Evolutionary conservation across 2,797 vertebrate genomes (phyloP).

Genomic region (Chaenodraco wilsoni): DNA sequence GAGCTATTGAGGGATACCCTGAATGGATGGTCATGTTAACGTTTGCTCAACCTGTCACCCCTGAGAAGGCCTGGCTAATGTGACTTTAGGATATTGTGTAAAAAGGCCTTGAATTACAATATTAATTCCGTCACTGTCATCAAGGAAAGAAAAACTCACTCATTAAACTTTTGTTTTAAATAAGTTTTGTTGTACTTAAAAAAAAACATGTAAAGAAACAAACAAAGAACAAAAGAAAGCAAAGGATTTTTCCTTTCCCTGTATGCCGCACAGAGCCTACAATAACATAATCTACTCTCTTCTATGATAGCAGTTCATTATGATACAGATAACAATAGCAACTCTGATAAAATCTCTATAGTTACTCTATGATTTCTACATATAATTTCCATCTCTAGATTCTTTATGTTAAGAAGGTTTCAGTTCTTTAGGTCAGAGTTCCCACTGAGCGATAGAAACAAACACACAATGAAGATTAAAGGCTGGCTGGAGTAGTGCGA

Average conservation of each 20-base stretch:
- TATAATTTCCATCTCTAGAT: constrained; percentile 81
- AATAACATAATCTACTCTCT: constrained; percentile 67
- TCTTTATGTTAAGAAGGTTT: constrained; percentile 73
- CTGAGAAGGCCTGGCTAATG: constrained; percentile 80
- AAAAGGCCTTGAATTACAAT: constrained; percentile 73
- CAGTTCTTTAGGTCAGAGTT: constrained; percentile 71
- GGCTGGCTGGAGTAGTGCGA: constrained; percentile 79
- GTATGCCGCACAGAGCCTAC: constrained; percentile 62
- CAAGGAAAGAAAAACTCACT: constrained; percentile 52
- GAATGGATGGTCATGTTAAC: constrained; percentile 77
- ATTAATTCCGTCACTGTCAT: constrained; percentile 63
- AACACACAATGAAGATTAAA: constrained; percentile 75
- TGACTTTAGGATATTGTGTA: constrained; percentile 62
- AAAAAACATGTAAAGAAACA: constrained; percentile 68
- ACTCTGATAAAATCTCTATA: constrained; percentile 83
- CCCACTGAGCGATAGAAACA: constrained; percentile 72
- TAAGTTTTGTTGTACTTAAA: constrained; percentile 73
- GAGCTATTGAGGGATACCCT: constrained; percentile 77
- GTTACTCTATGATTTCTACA: constrained; percentile 82
- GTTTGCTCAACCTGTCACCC: constrained; percentile 75
- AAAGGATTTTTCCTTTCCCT: constrained; percentile 58
- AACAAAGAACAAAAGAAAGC: constrained; percentile 49
- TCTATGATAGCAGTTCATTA: constrained; percentile 77
- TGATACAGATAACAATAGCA: constrained; percentile 82
- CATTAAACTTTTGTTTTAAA: constrained; percentile 63